These are phyloP conservation scores for Salvelinus fontinalis DNA, from an alignment of 2,113 vertebrate genomes.

Conservation along the genomic window DNA sequence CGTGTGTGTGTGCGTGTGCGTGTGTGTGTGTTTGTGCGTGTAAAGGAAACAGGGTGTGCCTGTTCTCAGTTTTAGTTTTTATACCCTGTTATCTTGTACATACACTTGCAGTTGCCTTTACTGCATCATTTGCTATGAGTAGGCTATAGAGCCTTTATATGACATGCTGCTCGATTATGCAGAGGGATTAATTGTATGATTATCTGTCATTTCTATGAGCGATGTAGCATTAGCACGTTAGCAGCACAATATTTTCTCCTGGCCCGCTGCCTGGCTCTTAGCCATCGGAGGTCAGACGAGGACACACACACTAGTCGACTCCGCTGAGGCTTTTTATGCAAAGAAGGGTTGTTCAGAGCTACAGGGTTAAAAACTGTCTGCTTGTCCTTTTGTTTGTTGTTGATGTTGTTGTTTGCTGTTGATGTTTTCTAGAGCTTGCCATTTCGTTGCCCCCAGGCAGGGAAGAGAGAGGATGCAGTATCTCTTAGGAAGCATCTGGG, in stretches of 20 bases:
- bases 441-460: slow-evolving; percentile 30
- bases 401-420: background rate
- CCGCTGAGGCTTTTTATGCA: background rate
- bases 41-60: slow-evolving; percentile 14
- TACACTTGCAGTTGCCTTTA: background rate
- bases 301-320: slow-evolving; percentile 7
- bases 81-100: slow-evolving; percentile 20
- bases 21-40: background rate
- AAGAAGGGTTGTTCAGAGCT: slow-evolving; percentile 5
- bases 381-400: slow-evolving; percentile 20
- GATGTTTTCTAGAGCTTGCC: slow-evolving; percentile 26
- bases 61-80: slow-evolving; percentile 19
- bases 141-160: slow-evolving; percentile 5
- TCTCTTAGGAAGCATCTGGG: slow-evolving; percentile 63
- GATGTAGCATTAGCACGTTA: slow-evolving; percentile 36
- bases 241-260: slow-evolving; percentile 19
- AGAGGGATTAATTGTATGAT: slow-evolving; percentile 35
- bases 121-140: background rate
- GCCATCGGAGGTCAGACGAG: background rate
- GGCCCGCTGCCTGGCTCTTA: slow-evolving; percentile 22
- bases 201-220: slow-evolving; percentile 33
- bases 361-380: slow-evolving; percentile 9
- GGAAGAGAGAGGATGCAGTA: slow-evolving; percentile 54
- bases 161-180: slow-evolving; percentile 34
- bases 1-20: no score